Evolutionary conservation across 2,797 vertebrate species (phyloP).

Genomic region (Thripadectes ignobilis): DNA sequence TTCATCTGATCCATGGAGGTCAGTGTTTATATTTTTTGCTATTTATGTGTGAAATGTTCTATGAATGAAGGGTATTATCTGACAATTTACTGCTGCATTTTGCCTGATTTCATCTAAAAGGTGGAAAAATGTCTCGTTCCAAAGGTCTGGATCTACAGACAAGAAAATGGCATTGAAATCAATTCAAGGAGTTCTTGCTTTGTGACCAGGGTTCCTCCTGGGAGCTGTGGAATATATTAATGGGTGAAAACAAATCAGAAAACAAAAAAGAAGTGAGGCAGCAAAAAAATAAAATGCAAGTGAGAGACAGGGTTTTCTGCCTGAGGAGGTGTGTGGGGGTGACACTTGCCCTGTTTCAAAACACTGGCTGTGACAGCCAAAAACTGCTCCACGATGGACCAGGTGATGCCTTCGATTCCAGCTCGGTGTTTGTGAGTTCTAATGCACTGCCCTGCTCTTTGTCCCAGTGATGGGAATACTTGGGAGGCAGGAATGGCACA

Average conservation of each 20-base stretch:
- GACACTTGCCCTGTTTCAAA: neutral
- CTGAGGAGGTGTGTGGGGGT: neutral
- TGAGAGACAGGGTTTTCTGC: neutral
- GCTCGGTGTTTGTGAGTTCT: neutral
- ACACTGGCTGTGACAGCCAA: neutral
- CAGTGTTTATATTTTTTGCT: conserved; percentile 41
- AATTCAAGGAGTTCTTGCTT: neutral
- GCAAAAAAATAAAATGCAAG: neutral
- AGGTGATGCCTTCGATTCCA: neutral
- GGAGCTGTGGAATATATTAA: conserved; percentile 28
- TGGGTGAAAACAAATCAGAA: neutral
- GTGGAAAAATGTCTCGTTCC: neutral
- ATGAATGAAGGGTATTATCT: conserved; percentile 61
- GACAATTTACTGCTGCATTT: conserved; percentile 48
- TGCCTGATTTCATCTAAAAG: conserved; percentile 19
- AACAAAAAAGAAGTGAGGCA: neutral
- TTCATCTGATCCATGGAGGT: conserved; percentile 43
- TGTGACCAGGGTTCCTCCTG: neutral
- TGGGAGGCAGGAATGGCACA: neutral
- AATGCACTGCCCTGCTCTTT: neutral
- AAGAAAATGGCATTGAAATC: conserved; percentile 13
- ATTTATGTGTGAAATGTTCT: conserved; percentile 54
- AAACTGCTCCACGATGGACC: neutral
- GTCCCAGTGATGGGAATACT: neutral
- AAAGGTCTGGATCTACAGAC: neutral